A percentile compares a stretch with the other conserved stretches of the same genome.
Evolutionary conservation across 1,140 invertebrate genomes (phyloP).

Genomic region (Tetraneura akinire): DNA sequence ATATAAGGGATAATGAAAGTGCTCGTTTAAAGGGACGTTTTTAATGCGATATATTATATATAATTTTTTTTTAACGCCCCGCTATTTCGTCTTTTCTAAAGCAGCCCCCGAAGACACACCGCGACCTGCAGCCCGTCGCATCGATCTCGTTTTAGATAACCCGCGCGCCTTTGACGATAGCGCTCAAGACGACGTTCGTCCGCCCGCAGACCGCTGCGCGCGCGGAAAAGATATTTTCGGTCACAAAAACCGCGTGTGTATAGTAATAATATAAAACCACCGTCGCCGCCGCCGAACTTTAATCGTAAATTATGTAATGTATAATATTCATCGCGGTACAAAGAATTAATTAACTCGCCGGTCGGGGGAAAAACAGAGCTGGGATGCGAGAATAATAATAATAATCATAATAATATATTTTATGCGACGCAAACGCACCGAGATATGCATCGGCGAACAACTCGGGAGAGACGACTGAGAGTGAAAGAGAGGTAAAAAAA

Average conservation of each 20-base stretch:
- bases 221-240: not conserved
- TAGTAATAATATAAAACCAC: no score
- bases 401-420: no score
- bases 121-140: no score
- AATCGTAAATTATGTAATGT: no score
- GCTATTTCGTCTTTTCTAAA: not conserved
- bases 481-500: no score
- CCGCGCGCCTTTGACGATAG: not conserved
- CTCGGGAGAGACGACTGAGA: conserved; percentile 18
- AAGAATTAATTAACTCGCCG: no score
- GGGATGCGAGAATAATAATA: no score
- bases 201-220: not conserved
- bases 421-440: not conserved
- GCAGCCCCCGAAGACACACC: no score
- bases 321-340: no score
- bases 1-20: conserved; percentile 23
- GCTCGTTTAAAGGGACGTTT: conserved; percentile 1
- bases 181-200: not conserved
- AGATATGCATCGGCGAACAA: not conserved
- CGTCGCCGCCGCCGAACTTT: no score
- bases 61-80: not conserved
- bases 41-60: not conserved
- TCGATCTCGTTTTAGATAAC: not conserved
- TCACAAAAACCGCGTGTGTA: no score
- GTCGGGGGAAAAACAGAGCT: no score